Conservation (phyloP, 2,888 invertebrate genomes). For the Petrolisthes cinctipes region DNA sequence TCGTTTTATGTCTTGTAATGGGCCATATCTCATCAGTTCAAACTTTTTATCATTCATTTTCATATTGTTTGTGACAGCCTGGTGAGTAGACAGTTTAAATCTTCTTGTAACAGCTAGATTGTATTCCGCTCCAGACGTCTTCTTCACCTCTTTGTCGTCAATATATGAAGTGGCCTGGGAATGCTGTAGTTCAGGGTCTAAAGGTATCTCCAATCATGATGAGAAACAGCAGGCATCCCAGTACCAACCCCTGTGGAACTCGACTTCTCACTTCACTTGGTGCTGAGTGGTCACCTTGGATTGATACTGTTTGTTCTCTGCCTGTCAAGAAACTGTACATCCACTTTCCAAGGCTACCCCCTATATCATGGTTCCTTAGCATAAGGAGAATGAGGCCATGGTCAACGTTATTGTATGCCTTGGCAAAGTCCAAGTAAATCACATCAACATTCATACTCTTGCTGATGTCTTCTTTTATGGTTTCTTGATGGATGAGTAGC, state of each 20-base stretch:
- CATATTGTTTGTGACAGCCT: constrained; percentile 5
- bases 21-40: not conserved
- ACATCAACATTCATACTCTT: not conserved
- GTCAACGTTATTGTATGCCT: not conserved
- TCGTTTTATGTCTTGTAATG: not conserved
- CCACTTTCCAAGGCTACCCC: not conserved
- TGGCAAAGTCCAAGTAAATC: constrained; percentile 5
- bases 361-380: not conserved
- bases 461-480: not conserved
- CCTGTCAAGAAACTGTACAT: not conserved
- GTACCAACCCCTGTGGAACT: constrained; percentile 21
- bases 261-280: constrained; percentile 13
- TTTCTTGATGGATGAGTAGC: not conserved
- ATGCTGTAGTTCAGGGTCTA: not conserved
- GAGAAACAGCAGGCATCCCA: no score
- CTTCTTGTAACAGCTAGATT: not conserved
- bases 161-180: constrained; percentile 4
- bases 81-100: constrained; percentile 14
- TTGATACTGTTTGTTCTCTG: not conserved
- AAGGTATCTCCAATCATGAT: constrained; percentile 14
- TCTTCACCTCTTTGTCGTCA: constrained; percentile 1
- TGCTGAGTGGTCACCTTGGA: not conserved
- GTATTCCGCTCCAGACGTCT: not conserved
- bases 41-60: not conserved
- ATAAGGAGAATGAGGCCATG: not conserved